Evolutionary conservation across 2,113 vertebrate genomes (phyloP), one percentile per base, ranked within the genome.

Genomic region (Engystomops pustulosus): DNA sequence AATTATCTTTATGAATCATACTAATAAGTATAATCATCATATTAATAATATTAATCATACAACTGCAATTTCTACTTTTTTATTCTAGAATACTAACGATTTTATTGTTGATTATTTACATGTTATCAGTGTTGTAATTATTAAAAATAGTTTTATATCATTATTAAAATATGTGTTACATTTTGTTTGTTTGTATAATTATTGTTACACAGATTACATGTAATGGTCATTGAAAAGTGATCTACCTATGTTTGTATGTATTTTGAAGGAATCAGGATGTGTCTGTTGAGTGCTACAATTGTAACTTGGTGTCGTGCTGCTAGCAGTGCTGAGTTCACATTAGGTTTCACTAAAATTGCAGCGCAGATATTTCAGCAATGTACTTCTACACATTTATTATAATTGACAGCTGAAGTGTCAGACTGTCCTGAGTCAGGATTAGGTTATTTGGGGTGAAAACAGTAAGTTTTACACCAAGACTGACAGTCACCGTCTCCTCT

Each of bases 371-470:
- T 30, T 45, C 77, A 79, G 17, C 23, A 15, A 44, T 79, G 11
- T 32, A 41, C 23, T n/a, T 45, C 9, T 79, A 14, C 23, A 23
- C 30, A 77, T 58, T 34, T 55, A 55, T 58, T 38, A 17, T 41
- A 60, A 6, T 38, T 27, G 51, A 23, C 75, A 78, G 20, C 32
- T 53, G 20, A 58, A 58, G 32, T 77, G 20, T 38, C 20, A 45
- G 14, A 18, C 27, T 67, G 41, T 30, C 18, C 36, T 2, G 15
- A 18, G 36, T 14, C 18, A 25, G 14, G 55, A 27, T 6, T 6
- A 14, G 49, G n/a, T 60, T 38, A 62, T 14, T 44, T 79, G n/a
- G 25, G 58, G 77, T 45, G 25, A 65, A 79, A 79, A 75, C 17
- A 60, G 25, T 1, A 67, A n/a, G n/a, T 65, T 58, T 23, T 11